Conservation (phyloP, 2,113 vertebrate species). For the Mobula birostris region DNA sequence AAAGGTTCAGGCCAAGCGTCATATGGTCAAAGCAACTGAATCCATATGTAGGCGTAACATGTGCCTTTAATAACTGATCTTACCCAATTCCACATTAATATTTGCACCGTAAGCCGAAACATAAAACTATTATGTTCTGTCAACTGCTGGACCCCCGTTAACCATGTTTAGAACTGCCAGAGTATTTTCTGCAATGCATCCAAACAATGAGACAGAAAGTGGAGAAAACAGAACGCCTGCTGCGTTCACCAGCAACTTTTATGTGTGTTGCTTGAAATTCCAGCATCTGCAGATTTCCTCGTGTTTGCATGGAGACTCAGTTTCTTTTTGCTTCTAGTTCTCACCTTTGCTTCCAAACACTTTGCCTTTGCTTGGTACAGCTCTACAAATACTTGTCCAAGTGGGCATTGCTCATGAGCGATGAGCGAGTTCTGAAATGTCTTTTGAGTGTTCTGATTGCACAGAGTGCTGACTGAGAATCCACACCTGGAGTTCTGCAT, state of each 20-base stretch:
- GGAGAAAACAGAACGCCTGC: too few relatives aligned
- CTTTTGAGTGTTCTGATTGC: not conserved
- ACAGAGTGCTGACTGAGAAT: too few relatives aligned
- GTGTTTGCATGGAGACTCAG: not conserved
- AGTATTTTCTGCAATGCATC: not conserved
- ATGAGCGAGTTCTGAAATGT: not conserved
- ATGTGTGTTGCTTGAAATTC: too few relatives aligned
- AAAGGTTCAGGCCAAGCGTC: not conserved
- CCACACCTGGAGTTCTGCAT: too few relatives aligned
- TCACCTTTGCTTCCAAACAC: not conserved
- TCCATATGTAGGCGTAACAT: not conserved
- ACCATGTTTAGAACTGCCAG: not conserved
- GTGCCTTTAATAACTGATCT: not conserved
- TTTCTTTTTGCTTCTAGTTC: not conserved
- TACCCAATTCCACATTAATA: not conserved
- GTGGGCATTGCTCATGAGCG: not conserved
- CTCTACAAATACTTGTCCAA: not conserved
- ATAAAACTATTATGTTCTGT: not conserved
- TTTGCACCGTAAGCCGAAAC: not conserved
- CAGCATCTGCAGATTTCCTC: too few relatives aligned
- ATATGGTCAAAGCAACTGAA: not conserved
- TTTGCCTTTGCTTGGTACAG: not conserved
- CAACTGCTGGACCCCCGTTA: not conserved
- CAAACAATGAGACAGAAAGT: not conserved
- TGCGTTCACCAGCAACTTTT: too few relatives aligned